phyloP scores from a whole-genome alignment of 2,888 invertebrate species.

The Pristionchus japonicus region DNA sequence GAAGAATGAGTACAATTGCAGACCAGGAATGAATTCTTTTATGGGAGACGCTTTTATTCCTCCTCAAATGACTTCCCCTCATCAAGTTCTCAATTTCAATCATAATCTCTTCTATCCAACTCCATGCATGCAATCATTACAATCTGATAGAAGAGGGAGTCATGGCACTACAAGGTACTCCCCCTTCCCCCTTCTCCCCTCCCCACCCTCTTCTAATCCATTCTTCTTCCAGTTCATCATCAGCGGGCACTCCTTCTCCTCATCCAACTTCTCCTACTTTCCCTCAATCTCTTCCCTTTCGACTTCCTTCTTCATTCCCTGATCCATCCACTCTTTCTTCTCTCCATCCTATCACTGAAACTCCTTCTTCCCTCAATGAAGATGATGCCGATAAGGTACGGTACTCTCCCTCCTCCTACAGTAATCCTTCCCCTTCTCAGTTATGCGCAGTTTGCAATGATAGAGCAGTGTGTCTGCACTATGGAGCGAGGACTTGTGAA shows the following conservation, averaged over 20 bases:
- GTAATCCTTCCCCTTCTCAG: conserved; percentile 75
- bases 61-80: conserved; percentile 5
- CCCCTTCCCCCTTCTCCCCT: neutral
- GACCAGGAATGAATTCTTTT: neutral
- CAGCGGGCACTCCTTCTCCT: conserved; percentile 53
- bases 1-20: neutral
- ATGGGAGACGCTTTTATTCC: conserved; percentile 23
- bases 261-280: conserved; percentile 48
- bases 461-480: conserved; percentile 89
- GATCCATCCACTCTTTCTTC: neutral
- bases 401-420: neutral
- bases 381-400: conserved; percentile 36
- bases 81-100: conserved; percentile 3
- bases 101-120: conserved; percentile 15
- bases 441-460: conserved; percentile 98
- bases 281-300: conserved; percentile 20
- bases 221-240: conserved; percentile 48
- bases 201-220: neutral
- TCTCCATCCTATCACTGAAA: neutral
- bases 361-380: neutral
- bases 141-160: conserved; percentile 51
- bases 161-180: conserved; percentile 57
- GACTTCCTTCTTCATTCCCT: conserved; percentile 5
- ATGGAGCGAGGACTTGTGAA: conserved; percentile 97
- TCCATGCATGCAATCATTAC: neutral